A percentile compares a stretch with the other conserved stretches of the same genome.
Conservation (phyloP, 2,888 invertebrate species). For the Actias luna region DNA sequence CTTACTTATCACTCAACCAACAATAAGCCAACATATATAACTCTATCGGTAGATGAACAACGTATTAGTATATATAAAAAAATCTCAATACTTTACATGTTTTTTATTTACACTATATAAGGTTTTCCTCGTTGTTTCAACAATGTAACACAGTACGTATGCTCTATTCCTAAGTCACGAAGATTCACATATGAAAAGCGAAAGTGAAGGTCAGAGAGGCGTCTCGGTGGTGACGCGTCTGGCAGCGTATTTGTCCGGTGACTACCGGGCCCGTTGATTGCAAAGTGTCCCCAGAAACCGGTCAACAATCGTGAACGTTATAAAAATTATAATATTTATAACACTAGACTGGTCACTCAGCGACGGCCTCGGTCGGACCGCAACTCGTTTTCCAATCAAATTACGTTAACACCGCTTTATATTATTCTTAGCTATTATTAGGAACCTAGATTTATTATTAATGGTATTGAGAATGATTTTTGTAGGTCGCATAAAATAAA, state of each 20-base stretch:
- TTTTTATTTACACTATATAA: background rate
- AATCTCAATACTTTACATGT: background rate
- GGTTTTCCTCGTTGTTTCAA: background rate
- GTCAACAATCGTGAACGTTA: slow-evolving; percentile 12
- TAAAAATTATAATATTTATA: slow-evolving; percentile 14
- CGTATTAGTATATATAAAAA: background rate
- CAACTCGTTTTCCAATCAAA: slow-evolving; percentile 11
- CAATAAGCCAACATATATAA: background rate
- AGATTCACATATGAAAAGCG: slow-evolving; percentile 57
- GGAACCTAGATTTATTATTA: slow-evolving; percentile 10
- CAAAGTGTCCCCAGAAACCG: slow-evolving; percentile 12
- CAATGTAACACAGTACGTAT: background rate
- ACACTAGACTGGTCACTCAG: slow-evolving; percentile 4
- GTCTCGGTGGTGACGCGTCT: slow-evolving; percentile 30
- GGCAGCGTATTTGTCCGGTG: slow-evolving; percentile 20
- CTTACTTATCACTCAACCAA: background rate
- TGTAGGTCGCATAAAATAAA: background rate
- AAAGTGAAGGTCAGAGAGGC: slow-evolving; percentile 56
- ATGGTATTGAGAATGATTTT: slow-evolving; percentile 5
- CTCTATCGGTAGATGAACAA: background rate
- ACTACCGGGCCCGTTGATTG: slow-evolving; percentile 13
- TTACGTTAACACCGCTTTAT: slow-evolving; percentile 7
- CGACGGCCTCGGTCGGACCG: slow-evolving; percentile 1
- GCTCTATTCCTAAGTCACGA: slow-evolving; percentile 23
- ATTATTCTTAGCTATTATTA: slow-evolving; percentile 11